Base-by-base conservation (phyloP, 1,140 invertebrate species). In the Papilio dardanus region DNA sequence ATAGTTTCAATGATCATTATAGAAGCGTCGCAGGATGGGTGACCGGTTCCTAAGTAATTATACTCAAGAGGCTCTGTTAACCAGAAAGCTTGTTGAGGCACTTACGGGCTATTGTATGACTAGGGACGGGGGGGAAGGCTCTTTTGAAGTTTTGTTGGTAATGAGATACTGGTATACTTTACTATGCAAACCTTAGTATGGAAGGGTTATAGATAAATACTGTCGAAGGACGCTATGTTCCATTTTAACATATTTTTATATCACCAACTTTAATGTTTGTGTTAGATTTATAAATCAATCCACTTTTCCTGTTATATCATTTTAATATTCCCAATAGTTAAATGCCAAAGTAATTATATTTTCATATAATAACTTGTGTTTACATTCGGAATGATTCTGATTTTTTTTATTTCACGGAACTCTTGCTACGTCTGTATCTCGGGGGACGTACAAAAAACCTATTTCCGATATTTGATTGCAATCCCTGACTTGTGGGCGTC, bases 31-130 rank as follows among this genome's bases (percentile, higher is more conserved):
- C 24, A 30, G 54, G 24, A 62, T 62, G 54, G 54, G 54, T 62
- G 54, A 62, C 54, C 54, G 54, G 54, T 62, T 62, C 19, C 54
- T 10, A 62, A 62, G 54, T 62, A 62, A 62, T 62, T 62, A 62
- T 62, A 14, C 24, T 62, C 54, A 62, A 62, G 54, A 30, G 54
- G 10, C 10, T 62, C 54, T 28, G 54, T 62, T 62, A 62, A 62
- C 54, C 54, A 14, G 54, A 62, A 62, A 62, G 54, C 54, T 50
- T 50, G 46, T 50, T 50, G 46, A 50, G 46, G n/a, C 54, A 62
- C 54, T 62, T 62, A 62, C 54, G 54, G n/a, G 54, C n/a, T 62
- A 62, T 62, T 62, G 54, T 62, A 62, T 62, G 54, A 62, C 54
- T 62, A 5, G 54, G 24, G 42, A n/a, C 14, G 35, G 10, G 3